phyloP scores from a whole-genome alignment of 2,797 vertebrate species.

The Merluccius polli region DNA sequence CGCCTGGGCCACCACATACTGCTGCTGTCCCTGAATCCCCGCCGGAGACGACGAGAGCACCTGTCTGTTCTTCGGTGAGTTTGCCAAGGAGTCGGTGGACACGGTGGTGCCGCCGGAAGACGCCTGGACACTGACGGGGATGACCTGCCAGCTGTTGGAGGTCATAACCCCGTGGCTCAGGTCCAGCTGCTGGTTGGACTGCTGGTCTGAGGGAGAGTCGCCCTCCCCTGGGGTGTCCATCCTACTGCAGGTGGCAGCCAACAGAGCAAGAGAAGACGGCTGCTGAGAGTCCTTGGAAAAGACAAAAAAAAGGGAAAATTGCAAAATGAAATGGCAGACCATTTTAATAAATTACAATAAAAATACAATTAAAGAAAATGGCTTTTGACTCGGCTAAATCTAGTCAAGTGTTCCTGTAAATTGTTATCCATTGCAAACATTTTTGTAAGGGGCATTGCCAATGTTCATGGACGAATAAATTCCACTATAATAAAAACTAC shows the following conservation, averaged over 20 bases:
- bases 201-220: slow-evolving; percentile 69
- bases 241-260: slow-evolving; percentile 96
- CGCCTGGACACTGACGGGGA: slow-evolving; percentile 71
- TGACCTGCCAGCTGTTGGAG: slow-evolving; percentile 93
- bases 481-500: background rate
- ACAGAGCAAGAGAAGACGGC: slow-evolving; percentile 89
- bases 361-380: background rate
- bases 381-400: background rate
- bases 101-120: slow-evolving; percentile 68
- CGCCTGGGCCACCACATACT: slow-evolving; percentile 83
- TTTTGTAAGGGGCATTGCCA: background rate
- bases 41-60: slow-evolving; percentile 48
- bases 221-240: slow-evolving; percentile 92
- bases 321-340: background rate
- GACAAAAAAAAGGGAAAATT: background rate
- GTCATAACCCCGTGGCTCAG: slow-evolving; percentile 81
- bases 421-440: background rate
- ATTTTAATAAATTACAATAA: background rate
- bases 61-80: slow-evolving; percentile 53
- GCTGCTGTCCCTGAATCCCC: slow-evolving; percentile 75
- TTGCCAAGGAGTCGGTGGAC: slow-evolving; percentile 67
- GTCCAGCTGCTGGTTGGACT: slow-evolving; percentile 78
- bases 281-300: slow-evolving; percentile 85
- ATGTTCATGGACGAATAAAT: background rate
- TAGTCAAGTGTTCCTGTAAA: background rate